These are phyloP conservation scores for Shinisaurus crocodilurus DNA, from an alignment of 2,113 vertebrate genomes.

Conservation along the genomic window DNA sequence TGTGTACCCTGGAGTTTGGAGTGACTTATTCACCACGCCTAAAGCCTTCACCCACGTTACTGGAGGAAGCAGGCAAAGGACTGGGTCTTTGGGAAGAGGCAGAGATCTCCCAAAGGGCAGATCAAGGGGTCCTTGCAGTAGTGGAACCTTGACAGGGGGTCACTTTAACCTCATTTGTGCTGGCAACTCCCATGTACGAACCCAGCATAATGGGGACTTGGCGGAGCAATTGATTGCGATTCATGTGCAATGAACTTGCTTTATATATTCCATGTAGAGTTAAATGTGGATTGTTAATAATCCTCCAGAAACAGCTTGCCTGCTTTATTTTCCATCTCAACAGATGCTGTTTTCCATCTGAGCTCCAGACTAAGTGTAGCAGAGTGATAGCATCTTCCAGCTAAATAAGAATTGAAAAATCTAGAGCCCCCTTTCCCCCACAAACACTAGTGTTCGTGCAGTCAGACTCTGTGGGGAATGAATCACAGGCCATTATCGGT, in stretches of 20 bases:
- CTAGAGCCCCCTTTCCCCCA: not conserved
- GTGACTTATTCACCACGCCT: too few species aligned
- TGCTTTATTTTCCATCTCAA: constrained; percentile 14
- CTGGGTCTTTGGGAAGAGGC: too few species aligned
- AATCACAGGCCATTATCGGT: not conserved
- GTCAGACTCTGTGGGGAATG: not conserved
- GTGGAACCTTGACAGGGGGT: too few species aligned
- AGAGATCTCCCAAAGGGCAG: too few species aligned
- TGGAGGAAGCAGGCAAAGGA: too few species aligned
- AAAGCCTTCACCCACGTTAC: too few species aligned
- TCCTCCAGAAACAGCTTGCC: not conserved
- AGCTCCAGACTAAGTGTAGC: constrained; percentile 9
- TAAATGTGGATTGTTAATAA: not conserved
- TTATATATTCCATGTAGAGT: not conserved
- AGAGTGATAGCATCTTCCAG: constrained; percentile 22
- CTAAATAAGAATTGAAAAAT: constrained; percentile 28
- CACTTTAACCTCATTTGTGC: not conserved
- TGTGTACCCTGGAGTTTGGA: too few species aligned
- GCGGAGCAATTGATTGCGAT: not conserved
- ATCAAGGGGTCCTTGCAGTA: too few species aligned
- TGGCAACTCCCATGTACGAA: not conserved
- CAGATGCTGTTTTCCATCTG: constrained; percentile 29
- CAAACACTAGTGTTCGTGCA: not conserved
- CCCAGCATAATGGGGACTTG: not conserved
- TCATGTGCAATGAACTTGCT: constrained; percentile 12